Evolutionary conservation across 1,140 invertebrate genomes (phyloP).

Genomic region (Aricia agestis): DNA sequence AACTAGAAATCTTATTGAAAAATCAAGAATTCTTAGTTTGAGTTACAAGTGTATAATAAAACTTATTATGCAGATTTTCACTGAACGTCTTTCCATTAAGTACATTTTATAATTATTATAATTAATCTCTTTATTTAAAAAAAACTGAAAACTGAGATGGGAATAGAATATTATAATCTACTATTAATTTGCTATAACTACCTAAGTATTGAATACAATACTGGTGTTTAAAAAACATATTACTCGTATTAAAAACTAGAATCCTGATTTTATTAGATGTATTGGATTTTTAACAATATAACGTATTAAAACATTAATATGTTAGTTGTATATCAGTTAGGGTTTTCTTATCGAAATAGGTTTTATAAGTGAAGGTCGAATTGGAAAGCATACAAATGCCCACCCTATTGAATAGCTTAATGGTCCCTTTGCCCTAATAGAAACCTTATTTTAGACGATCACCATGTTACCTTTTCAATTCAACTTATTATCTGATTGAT

Average conservation of each 20-base stretch:
- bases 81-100: background rate
- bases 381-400: background rate
- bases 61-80: background rate
- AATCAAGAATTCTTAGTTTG: background rate
- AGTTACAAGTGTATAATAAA: background rate
- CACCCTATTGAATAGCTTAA: background rate
- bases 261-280: no score
- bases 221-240: no score
- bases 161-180: no score
- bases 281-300: no score
- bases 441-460: background rate
- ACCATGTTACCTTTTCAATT: background rate
- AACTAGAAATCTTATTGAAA: conserved; percentile 6
- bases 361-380: background rate
- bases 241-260: no score
- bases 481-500: background rate
- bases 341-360: background rate
- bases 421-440: background rate
- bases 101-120: background rate
- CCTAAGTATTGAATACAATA: no score
- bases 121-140: no score
- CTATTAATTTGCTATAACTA: no score
- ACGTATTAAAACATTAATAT: no score
- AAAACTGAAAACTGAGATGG: no score
- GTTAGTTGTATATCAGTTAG: no score